Evolutionary conservation across 2,113 vertebrate genomes (phyloP), one percentile per base, ranked within the genome.

Genomic region (Neotragus pygmaeus): DNA sequence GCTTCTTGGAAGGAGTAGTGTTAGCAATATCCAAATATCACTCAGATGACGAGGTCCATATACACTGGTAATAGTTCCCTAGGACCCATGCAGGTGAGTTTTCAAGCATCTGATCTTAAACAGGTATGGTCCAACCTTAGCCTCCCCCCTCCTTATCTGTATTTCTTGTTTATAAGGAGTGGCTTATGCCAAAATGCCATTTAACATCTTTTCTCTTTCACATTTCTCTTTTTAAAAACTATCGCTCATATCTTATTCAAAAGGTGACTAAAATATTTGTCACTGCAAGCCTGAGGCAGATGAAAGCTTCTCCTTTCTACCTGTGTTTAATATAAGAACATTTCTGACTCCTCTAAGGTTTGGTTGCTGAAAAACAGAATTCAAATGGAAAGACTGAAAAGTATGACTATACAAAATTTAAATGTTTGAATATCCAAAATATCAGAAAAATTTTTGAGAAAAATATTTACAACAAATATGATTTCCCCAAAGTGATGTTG

Each of bases 391-490:
- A 93, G 13, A 55, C 12, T 15, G n/a, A 73, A 70, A 91, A 90
- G 21, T 62, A 33, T 78, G 33, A 88, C 53, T 45, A 57, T 8
- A 45, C 21, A 82, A 91, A 73, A 30, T 28, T 17, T 77, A 23
- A 64, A 58, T 17, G 7, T 94, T 51, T 57, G n/a, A 39, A 81
- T 10, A 95, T 64, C 21, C 15, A 88, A 92, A 93, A 57, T 94
- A 55, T 60, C 16, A 93, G 33, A 55, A 70, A 78, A 60, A 8
- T 5, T 39, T 43, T 55, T 43, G 80, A 75, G 25, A 45, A 60
- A 90, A 94, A 49, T 84, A 36, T 53, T 87, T 83, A 62, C 21
- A 90, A 30, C 11, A 93, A 53, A 82, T 78, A 78, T n/a, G 23
- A 94, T 6, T 25, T 39, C 55, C 7, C 86, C 55, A 80, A 57